Evolutionary conservation across 2,888 invertebrate genomes (phyloP).

Genomic region (Pristionchus maxplancki): DNA sequence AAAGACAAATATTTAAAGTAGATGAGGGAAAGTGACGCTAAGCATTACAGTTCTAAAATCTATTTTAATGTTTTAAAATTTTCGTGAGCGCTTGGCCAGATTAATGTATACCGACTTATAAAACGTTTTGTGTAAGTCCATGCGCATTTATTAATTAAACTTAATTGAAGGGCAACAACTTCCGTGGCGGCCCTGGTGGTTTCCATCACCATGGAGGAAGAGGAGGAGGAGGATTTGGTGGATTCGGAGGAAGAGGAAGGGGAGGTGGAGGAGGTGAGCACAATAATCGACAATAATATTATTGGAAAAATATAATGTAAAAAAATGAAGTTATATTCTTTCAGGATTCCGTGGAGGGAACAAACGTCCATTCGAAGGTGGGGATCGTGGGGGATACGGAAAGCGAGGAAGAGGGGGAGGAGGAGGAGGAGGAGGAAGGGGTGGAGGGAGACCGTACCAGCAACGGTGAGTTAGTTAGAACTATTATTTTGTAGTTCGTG

Average conservation of each 20-base stretch:
- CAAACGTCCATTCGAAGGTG: slow-evolving; percentile 47
- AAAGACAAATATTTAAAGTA: no score
- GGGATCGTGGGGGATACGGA: slow-evolving; percentile 45
- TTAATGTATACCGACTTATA: no score
- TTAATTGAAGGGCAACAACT: slow-evolving; percentile 3
- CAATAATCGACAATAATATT: background rate
- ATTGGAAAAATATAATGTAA: background rate
- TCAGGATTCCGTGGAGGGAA: slow-evolving; percentile 40
- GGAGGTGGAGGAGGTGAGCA: slow-evolving; percentile 55
- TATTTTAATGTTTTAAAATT: no score
- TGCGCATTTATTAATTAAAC: background rate
- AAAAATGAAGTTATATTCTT: background rate
- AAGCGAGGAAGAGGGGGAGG: slow-evolving; percentile 46
- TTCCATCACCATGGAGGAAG: slow-evolving; percentile 35
- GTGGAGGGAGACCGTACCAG: slow-evolving; percentile 51
- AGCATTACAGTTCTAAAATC: no score
- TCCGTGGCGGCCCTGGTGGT: slow-evolving; percentile 15
- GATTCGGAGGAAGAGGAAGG: slow-evolving; percentile 49
- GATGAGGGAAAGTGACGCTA: no score
- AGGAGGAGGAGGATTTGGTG: slow-evolving; percentile 49
- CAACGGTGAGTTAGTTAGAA: slow-evolving; percentile 20
- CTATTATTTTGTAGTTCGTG: no score
- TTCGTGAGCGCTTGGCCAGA: no score
- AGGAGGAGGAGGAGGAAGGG: slow-evolving; percentile 55
- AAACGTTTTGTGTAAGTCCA: no score